Evolutionary conservation across 2,888 invertebrate species (phyloP).

Genomic region (Andrena fulva): DNA sequence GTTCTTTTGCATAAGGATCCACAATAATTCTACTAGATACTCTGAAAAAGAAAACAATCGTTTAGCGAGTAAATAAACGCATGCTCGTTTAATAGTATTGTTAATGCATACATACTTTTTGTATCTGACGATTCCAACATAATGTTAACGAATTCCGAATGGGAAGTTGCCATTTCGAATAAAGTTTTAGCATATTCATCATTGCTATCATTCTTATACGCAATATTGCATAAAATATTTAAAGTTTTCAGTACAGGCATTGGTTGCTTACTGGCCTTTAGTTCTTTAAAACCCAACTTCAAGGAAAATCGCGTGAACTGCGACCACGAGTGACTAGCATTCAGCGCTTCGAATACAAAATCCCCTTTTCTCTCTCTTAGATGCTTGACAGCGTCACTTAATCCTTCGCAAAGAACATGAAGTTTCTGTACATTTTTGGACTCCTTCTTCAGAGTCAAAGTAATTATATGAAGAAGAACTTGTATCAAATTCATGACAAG

Average conservation of each 20-base stretch:
- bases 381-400: slow-evolving; percentile 65
- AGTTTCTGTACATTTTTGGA: slow-evolving; percentile 77
- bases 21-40: slow-evolving; percentile 88
- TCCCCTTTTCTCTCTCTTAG: slow-evolving; percentile 64
- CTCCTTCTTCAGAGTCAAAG: slow-evolving; percentile 79
- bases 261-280: slow-evolving; percentile 78
- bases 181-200: slow-evolving; percentile 86
- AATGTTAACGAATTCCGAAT: slow-evolving; percentile 91
- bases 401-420: slow-evolving; percentile 69
- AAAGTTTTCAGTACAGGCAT: slow-evolving; percentile 87
- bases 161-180: slow-evolving; percentile 91
- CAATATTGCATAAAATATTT: slow-evolving; percentile 86
- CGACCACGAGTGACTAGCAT: slow-evolving; percentile 79
- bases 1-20: slow-evolving; percentile 88
- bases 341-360: slow-evolving; percentile 73
- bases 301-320: slow-evolving; percentile 86
- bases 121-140: slow-evolving; percentile 85
- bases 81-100: background rate
- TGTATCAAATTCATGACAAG: slow-evolving; percentile 74
- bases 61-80: slow-evolving; percentile 17
- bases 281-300: slow-evolving; percentile 88
- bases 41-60: slow-evolving; percentile 86
- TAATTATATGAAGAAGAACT: slow-evolving; percentile 77
- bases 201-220: slow-evolving; percentile 86
- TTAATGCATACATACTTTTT: slow-evolving; percentile 78